These are phyloP conservation scores for Felis catus DNA, from an alignment of 2,113 vertebrate species.

Conservation along the genomic window DNA sequence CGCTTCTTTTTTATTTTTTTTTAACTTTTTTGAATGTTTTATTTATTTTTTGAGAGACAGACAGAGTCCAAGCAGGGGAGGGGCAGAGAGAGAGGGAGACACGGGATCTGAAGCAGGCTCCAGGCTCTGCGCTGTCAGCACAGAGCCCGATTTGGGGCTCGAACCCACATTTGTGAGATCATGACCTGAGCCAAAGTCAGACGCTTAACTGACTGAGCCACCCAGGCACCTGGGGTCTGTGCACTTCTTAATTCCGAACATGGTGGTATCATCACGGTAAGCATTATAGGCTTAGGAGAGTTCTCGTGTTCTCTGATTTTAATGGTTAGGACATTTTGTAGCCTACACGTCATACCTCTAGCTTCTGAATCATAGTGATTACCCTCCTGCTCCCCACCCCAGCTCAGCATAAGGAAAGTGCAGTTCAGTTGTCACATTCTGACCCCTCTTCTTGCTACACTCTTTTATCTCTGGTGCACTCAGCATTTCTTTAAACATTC, in stretches of 20 bases:
- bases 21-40: too few relatives aligned
- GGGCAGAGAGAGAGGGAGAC: too few relatives aligned
- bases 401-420: background rate
- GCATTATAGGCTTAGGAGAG: background rate
- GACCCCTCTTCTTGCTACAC: background rate
- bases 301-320: constrained; percentile 12
- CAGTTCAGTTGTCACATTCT: background rate
- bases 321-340: background rate
- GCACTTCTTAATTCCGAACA: background rate
- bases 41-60: too few relatives aligned
- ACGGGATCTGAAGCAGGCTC: too few relatives aligned
- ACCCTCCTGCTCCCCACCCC: background rate
- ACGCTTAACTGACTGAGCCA: too few relatives aligned
- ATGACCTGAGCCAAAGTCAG: too few relatives aligned
- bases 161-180: too few relatives aligned
- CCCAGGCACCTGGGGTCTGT: too few relatives aligned
- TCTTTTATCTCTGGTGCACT: background rate
- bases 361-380: background rate
- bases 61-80: too few relatives aligned
- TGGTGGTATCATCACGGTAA: background rate
- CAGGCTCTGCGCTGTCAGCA: too few relatives aligned
- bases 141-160: too few relatives aligned
- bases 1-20: background rate
- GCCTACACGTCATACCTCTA: background rate
- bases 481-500: background rate